A percentile compares a stretch with the other conserved stretches of the same genome.
These are phyloP conservation scores for Dromiciops gliroides DNA, from an alignment of 2,113 vertebrate species.

Conservation along the genomic window DNA sequence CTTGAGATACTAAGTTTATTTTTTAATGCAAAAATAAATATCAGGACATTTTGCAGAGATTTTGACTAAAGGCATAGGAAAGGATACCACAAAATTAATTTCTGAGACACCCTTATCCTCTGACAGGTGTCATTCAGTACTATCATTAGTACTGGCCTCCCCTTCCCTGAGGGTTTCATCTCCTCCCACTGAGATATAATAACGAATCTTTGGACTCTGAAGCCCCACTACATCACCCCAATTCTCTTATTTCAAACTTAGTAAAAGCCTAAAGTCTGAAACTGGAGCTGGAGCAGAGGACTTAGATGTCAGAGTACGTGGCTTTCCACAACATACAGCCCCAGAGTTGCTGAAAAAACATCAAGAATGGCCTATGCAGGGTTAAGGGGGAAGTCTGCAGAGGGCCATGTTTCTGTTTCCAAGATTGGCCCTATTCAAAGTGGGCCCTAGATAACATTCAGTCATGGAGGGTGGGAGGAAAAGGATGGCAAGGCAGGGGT, in stretches of 20 bases:
- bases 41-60: background rate
- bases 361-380: background rate
- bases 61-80: background rate
- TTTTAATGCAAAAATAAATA: background rate
- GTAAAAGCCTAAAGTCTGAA: background rate
- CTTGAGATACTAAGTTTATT: background rate
- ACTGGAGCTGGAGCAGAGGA: background rate
- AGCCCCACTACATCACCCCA: background rate
- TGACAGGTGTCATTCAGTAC: background rate
- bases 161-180: background rate
- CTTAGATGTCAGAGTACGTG: background rate
- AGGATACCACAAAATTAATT: background rate
- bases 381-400: background rate
- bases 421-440: background rate
- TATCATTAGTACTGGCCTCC: background rate
- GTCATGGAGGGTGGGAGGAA: background rate
- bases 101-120: background rate
- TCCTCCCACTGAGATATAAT: background rate
- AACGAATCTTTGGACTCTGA: background rate
- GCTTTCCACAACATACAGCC: background rate
- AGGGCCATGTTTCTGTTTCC: background rate
- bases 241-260: background rate
- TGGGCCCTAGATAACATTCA: background rate
- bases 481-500: accelerated
- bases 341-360: background rate